These are phyloP conservation scores for Eulimnadia texana DNA, from an alignment of 1,140 invertebrate genomes.

Conservation along the genomic window DNA sequence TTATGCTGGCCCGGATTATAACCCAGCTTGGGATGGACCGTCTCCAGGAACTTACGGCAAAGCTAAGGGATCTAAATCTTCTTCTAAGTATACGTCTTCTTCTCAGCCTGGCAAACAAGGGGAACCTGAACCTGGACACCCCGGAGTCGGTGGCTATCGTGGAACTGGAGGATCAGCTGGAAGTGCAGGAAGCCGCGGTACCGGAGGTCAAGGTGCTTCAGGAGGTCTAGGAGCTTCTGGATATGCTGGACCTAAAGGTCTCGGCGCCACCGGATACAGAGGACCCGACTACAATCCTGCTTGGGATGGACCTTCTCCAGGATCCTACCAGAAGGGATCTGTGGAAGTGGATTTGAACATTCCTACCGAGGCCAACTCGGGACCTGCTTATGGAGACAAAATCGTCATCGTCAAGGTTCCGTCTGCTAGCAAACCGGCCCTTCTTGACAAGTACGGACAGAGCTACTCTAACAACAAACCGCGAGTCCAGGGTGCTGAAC, in stretches of 20 bases:
- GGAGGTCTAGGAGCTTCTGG: neutral
- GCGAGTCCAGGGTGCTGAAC: neutral
- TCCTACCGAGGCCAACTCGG: neutral
- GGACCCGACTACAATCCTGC: neutral
- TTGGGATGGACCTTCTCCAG: neutral
- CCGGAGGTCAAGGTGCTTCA: neutral
- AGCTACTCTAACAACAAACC: neutral
- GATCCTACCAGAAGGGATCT: neutral
- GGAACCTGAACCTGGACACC: neutral
- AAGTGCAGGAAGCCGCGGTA: neutral
- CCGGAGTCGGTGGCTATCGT: neutral
- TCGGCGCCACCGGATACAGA: neutral
- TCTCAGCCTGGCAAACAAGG: neutral
- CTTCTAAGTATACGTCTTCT: neutral
- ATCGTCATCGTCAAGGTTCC: slow-evolving; percentile 12
- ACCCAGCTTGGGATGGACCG: slow-evolving; percentile 5
- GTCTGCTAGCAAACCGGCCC: slow-evolving; percentile 11
- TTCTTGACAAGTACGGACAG: slow-evolving; percentile 8
- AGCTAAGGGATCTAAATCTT: neutral
- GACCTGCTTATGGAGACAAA: slow-evolving; percentile 10
- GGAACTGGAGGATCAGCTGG: neutral
- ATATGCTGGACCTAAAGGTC: neutral
- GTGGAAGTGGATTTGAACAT: neutral
- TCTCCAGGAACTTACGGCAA: neutral
- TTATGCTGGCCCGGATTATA: slow-evolving; percentile 4